Evolutionary conservation across 2,113 vertebrate genomes (phyloP).

Genomic region (Indicator maculatus): DNA sequence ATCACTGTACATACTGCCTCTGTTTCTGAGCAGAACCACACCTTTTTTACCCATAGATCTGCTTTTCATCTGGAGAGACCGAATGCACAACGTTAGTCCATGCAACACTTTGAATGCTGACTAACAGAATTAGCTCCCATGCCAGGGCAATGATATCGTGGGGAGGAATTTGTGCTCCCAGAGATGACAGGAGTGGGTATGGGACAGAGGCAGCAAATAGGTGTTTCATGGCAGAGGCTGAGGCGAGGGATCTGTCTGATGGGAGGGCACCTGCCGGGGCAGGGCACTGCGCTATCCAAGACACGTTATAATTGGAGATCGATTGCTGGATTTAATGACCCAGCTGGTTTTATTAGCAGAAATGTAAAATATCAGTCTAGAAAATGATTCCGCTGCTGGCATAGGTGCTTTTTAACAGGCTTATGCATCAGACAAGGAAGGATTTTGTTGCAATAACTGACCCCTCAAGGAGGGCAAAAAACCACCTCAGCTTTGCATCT

Average conservation of each 20-base stretch:
- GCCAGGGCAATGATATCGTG: not conserved
- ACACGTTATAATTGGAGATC: not conserved
- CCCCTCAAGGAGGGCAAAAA: not conserved
- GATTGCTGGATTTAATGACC: not conserved
- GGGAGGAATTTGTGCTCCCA: not conserved
- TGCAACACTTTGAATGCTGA: rapidly evolving
- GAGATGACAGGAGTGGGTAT: not conserved
- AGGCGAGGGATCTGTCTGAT: not conserved
- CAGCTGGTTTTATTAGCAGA: slow-evolving; percentile 5
- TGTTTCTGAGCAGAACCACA: slow-evolving; percentile 28
- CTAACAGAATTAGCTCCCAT: not conserved
- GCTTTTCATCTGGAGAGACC: not conserved
- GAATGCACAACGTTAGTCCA: rapidly evolving
- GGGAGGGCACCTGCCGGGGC: not conserved
- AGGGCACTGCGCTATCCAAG: not conserved
- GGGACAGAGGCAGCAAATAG: not conserved
- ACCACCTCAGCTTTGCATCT: not conserved
- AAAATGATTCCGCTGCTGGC: not conserved
- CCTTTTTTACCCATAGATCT: slow-evolving; percentile 45
- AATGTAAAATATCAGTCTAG: not conserved
- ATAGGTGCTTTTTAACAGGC: slow-evolving; percentile 1
- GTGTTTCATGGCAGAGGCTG: not conserved
- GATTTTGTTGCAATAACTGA: not conserved
- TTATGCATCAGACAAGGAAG: slow-evolving; percentile 18
- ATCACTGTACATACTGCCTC: not conserved